phyloP scores from a whole-genome alignment of 2,888 invertebrate genomes.

The Oxytorus armatus region DNA sequence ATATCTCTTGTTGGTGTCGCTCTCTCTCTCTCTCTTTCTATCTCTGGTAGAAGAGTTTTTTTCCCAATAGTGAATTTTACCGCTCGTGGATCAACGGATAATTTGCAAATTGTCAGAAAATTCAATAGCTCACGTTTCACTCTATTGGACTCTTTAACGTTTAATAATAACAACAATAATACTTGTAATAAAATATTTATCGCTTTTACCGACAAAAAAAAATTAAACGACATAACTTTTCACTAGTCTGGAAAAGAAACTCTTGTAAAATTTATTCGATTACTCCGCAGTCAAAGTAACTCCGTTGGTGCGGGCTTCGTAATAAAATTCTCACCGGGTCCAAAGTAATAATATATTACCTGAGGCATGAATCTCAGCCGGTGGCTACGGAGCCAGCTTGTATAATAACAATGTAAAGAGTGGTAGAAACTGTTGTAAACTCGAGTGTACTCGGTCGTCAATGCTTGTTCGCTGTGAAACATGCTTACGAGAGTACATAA shows the following conservation, averaged over 20 bases:
- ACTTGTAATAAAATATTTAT: slow-evolving; percentile 18
- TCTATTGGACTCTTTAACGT: not conserved
- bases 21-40: no score
- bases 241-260: slow-evolving; percentile 1
- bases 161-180: not conserved
- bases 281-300: slow-evolving; percentile 25
- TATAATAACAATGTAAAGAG: slow-evolving; percentile 53
- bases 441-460: slow-evolving; percentile 41
- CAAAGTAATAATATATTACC: slow-evolving; percentile 47
- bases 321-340: slow-evolving; percentile 52
- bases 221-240: not conserved
- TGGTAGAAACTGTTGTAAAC: slow-evolving; percentile 55
- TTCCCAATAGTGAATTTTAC: slow-evolving; percentile 21
- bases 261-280: slow-evolving; percentile 45
- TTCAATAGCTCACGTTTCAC: not conserved
- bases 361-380: slow-evolving; percentile 30
- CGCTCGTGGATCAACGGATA: slow-evolving; percentile 13
- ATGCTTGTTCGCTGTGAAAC: not conserved
- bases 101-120: slow-evolving; percentile 48
- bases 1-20: not conserved
- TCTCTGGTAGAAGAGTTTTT: slow-evolving; percentile 17
- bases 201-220: slow-evolving; percentile 1
- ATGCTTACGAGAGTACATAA: not conserved
- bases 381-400: not conserved
- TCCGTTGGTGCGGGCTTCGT: not conserved